Conservation (phyloP, 1,140 invertebrate genomes). For the Meloidogyne exigua region DNA sequence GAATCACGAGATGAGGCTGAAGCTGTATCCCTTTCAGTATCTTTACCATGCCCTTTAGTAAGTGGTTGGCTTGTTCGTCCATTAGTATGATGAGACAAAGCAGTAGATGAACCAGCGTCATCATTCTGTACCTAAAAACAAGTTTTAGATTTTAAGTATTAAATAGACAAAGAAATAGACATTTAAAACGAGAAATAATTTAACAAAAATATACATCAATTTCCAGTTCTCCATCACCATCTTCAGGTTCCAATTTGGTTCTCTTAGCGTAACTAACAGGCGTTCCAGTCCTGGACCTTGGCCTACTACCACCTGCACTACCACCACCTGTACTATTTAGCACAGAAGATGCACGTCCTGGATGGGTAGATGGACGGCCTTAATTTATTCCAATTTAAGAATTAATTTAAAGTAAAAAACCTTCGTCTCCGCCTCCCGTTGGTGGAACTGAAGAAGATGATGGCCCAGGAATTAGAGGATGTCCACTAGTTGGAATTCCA, state of each 20-base stretch:
- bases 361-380: slow-evolving; percentile 10
- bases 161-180: slow-evolving; percentile 12
- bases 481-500: neutral
- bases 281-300: slow-evolving; percentile 18
- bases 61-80: slow-evolving; percentile 33
- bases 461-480: neutral
- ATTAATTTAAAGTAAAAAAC: neutral
- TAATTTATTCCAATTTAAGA: neutral
- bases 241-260: slow-evolving; percentile 54
- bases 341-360: slow-evolving; percentile 18
- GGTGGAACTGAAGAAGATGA: slow-evolving; percentile 27
- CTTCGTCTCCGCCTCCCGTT: neutral
- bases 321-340: slow-evolving; percentile 14
- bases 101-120: slow-evolving; percentile 33
- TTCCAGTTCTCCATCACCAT: slow-evolving; percentile 59
- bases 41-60: slow-evolving; percentile 32
- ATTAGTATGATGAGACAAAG: slow-evolving; percentile 27
- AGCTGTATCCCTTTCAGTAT: slow-evolving; percentile 42
- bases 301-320: neutral
- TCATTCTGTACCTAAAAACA: slow-evolving; percentile 41
- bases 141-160: neutral
- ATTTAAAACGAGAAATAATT: too few species aligned
- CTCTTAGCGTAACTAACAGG: slow-evolving; percentile 40
- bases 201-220: slow-evolving; percentile 51
- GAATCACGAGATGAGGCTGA: slow-evolving; percentile 48